A percentile compares a stretch with the other conserved stretches of the same genome.
Conservation (phyloP, 2,113 vertebrate species). For the Galemys pyrenaicus region DNA sequence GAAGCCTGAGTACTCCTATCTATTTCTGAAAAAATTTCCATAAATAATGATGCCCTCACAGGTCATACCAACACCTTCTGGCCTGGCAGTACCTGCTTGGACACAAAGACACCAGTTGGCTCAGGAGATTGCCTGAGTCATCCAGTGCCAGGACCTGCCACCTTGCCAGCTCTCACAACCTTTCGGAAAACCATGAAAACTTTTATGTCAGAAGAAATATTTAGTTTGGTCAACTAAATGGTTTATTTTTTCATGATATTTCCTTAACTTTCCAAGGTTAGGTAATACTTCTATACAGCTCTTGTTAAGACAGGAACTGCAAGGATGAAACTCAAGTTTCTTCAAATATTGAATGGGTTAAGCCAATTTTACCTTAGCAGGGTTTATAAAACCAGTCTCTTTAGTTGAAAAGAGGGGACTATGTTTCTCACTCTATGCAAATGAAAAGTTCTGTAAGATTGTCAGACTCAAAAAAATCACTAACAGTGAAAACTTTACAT, state of each 20-base stretch:
- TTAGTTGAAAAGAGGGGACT: background rate
- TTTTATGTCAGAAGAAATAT: background rate
- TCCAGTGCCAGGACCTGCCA: too few species aligned
- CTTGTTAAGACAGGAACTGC: constrained; percentile 6
- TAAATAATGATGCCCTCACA: too few species aligned
- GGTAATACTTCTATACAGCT: background rate
- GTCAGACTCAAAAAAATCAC: background rate
- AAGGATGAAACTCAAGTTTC: background rate
- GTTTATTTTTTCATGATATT: background rate
- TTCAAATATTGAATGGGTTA: background rate
- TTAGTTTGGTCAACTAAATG: background rate
- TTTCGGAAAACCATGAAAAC: background rate
- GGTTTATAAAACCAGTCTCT: background rate
- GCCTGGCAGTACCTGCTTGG: too few species aligned
- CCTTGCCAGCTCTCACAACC: too few species aligned
- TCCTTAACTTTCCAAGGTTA: background rate
- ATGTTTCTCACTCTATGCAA: background rate
- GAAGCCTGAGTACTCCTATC: too few species aligned
- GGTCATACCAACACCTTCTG: too few species aligned
- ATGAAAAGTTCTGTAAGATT: background rate
- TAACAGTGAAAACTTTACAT: background rate
- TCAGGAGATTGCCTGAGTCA: too few species aligned
- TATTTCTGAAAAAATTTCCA: too few species aligned
- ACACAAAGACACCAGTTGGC: too few species aligned
- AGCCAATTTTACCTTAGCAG: background rate